A percentile compares a stretch with the other conserved stretches of the same genome.
Evolutionary conservation across 2,888 invertebrate species (phyloP).

Genomic region (Caenorhabditis angaria): DNA sequence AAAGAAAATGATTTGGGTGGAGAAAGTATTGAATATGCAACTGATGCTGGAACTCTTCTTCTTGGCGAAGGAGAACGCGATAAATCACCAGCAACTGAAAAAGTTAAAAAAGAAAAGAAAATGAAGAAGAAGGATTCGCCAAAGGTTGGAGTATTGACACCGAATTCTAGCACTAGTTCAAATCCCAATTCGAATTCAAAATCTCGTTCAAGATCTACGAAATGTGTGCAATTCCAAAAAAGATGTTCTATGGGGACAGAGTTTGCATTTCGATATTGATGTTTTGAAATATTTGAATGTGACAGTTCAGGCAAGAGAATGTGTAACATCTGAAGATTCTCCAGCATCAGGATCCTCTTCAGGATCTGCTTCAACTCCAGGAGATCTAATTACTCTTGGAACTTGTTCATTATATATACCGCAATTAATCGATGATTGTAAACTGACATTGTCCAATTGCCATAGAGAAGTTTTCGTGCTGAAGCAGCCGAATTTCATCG

Average conservation of each 20-base stretch:
- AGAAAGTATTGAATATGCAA: conserved; percentile 39
- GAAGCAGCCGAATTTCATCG: conserved; percentile 50
- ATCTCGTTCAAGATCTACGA: conserved; percentile 37
- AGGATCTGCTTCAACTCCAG: neutral
- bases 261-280: conserved; percentile 61
- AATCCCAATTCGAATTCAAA: conserved; percentile 10
- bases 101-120: conserved; percentile 50
- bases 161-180: too few relatives aligned
- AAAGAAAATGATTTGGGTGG: conserved; percentile 27
- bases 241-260: conserved; percentile 68
- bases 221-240: conserved; percentile 44
- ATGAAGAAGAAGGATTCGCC: conserved; percentile 42
- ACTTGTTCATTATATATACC: conserved; percentile 63
- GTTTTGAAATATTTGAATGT: conserved; percentile 58
- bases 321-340: neutral
- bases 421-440: conserved; percentile 67
- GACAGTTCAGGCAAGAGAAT: conserved; percentile 58
- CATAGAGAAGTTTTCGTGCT: conserved; percentile 67
- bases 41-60: conserved; percentile 24
- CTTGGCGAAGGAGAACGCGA: neutral
- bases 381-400: conserved; percentile 38
- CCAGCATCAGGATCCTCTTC: conserved; percentile 19
- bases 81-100: conserved; percentile 14
- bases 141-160: too few relatives aligned
- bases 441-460: conserved; percentile 65